A percentile compares a stretch with the other conserved stretches of the same genome.
Evolutionary conservation across 2,113 vertebrate genomes (phyloP).

Genomic region (Oncorhynchus mykiss): DNA sequence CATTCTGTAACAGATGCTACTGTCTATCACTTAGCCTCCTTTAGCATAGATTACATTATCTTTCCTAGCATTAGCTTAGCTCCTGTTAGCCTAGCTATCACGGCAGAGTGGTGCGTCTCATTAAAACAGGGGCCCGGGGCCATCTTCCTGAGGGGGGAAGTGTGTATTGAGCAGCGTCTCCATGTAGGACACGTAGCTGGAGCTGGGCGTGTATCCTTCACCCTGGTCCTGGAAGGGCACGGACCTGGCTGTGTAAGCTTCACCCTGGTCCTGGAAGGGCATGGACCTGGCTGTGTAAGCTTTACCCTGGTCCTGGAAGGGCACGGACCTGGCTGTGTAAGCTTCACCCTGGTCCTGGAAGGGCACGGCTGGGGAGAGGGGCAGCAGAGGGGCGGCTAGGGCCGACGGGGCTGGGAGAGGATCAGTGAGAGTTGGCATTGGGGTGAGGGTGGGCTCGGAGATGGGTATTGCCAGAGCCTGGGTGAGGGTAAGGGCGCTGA

Average conservation of each 20-base stretch:
- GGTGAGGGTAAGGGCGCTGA: background rate
- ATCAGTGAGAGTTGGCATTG: constrained; percentile 1
- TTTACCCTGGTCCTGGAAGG: background rate
- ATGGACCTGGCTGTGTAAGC: too few relatives aligned
- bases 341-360: constrained; percentile 4
- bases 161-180: constrained; percentile 83
- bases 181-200: constrained; percentile 83
- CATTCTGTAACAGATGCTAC: constrained; percentile 34
- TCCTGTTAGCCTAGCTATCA: background rate
- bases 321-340: constrained; percentile 18
- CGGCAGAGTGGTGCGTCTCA: background rate
- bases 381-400: constrained; percentile 22
- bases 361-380: constrained; percentile 37
- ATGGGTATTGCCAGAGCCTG: background rate
- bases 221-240: background rate
- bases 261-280: constrained; percentile 26
- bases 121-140: constrained; percentile 64
- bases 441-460: constrained; percentile 36
- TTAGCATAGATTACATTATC: background rate
- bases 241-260: constrained; percentile 16
- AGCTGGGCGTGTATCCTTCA: constrained; percentile 59
- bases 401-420: background rate
- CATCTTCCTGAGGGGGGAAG: constrained; percentile 75
- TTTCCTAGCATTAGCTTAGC: background rate
- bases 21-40: constrained; percentile 42